A percentile compares a stretch with the other conserved stretches of the same genome.
Evolutionary conservation across 2,888 invertebrate species (phyloP).

Genomic region (Artemia sinica): DNA sequence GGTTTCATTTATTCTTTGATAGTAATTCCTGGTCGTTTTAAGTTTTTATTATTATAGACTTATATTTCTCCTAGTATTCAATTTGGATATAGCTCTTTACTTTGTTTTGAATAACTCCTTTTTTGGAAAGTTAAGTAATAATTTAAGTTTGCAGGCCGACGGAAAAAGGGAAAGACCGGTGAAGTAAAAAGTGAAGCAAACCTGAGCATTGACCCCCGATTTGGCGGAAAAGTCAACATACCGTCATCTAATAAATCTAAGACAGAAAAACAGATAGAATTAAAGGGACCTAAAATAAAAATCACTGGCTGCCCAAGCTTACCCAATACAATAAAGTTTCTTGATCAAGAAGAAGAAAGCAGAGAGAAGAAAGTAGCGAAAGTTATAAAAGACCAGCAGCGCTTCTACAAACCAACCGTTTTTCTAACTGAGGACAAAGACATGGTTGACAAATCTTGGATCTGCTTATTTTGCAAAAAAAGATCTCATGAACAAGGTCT

Average conservation of each 20-base stretch:
- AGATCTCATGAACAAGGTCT: not conserved
- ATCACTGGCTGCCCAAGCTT: not conserved
- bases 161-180: no score
- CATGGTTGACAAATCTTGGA: slow-evolving; percentile 7
- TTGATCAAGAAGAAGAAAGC: not conserved
- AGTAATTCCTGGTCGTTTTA: no score
- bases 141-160: no score
- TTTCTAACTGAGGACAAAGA: not conserved
- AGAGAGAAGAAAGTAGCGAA: not conserved
- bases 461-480: slow-evolving; percentile 1
- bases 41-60: no score
- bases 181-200: not conserved
- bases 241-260: not conserved
- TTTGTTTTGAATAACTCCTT: no score
- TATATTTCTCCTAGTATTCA: no score
- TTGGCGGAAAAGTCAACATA: not conserved
- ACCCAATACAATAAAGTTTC: slow-evolving; percentile 4
- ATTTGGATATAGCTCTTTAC: no score
- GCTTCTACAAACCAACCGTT: not conserved
- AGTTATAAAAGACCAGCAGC: slow-evolving; percentile 5
- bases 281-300: not conserved
- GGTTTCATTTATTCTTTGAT: no score
- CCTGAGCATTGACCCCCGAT: not conserved
- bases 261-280: not conserved
- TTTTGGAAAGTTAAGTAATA: no score